These are phyloP conservation scores for Tarsius wallacei DNA, from an alignment of 2,797 vertebrate genomes.

Conservation along the genomic window DNA sequence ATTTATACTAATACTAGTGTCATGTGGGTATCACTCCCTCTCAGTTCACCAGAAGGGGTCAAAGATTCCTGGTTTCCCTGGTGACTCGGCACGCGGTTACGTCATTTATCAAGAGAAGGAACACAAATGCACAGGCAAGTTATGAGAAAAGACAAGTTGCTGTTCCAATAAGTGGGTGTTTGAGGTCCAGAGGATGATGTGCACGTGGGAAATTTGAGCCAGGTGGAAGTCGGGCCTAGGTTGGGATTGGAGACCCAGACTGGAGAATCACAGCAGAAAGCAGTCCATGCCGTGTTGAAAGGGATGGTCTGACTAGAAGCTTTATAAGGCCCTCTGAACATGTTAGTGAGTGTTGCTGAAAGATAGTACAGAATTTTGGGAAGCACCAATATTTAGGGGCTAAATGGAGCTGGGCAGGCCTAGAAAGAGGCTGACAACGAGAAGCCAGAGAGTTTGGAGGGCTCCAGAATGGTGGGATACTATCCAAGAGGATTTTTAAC, in stretches of 20 bases:
- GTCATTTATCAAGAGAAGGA: background rate
- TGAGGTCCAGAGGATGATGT: background rate
- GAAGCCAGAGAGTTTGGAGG: background rate
- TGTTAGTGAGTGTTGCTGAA: background rate
- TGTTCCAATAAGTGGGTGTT: background rate
- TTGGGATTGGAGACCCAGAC: background rate
- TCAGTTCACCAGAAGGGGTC: background rate
- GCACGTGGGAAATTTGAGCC: background rate
- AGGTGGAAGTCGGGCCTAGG: background rate
- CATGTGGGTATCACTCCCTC: background rate
- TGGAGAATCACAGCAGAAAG: background rate
- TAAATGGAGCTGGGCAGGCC: background rate
- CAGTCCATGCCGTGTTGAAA: background rate
- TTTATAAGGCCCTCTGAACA: background rate
- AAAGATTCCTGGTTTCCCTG: constrained; percentile 18
- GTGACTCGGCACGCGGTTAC: background rate
- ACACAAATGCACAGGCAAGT: constrained; percentile 1
- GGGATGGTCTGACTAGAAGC: background rate
- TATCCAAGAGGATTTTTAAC: background rate
- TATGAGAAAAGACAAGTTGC: constrained; percentile 8
- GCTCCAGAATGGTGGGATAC: background rate
- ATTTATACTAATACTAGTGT: background rate
- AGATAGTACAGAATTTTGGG: background rate
- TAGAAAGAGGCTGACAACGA: background rate
- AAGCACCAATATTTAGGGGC: background rate